Base-by-base conservation (phyloP, 2,113 vertebrate species). In the Eonycteris spelaea region DNA sequence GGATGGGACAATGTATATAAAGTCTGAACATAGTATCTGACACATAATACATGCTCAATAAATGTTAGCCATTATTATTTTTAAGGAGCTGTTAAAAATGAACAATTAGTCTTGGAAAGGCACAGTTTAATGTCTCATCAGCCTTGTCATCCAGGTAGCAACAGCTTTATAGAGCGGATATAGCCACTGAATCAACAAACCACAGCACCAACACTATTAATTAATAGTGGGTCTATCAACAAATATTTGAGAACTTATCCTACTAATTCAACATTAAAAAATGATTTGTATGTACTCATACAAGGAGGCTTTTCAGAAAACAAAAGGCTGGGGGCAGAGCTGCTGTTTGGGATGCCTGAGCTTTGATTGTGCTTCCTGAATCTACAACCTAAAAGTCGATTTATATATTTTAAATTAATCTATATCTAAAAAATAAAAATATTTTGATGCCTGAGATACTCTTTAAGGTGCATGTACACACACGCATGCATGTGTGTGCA, bases 171-270 rank as follows among this genome's bases (percentile, higher is more conserved):
- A 82, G 85, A 48, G 59, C 74, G 57, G 28, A 33, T 82, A 33
- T 82, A 86, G 40, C 6, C n/a, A 96, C 33, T 70, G 74, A 91
- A 93, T 80, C 71, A 93, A 59, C 68, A 92, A 94, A 45, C 70
- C 55, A 79, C 38, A 84, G 48, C 30, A 55, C 35, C 24, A 94
- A 51, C 3, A 48, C 10, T 95, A 92, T 18, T 95, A 90, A 83
- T 82, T 86, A 90, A 85, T 73, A 43, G 40, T 28, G 55, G 15
- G 45, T 57, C 75, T 87, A 55, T 82, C 51, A 82, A 71, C 67
- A 61, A 85, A 91, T 79, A 67, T 43, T 89, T 89, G 33, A 79
- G 73, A 92, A 85, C 19, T 68, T 79, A 91, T 21, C 26, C 73
- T 59, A 95, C 43, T 57, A 40, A 80, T 24, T 91, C 93, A 85